A percentile compares a stretch with the other conserved stretches of the same genome.
Evolutionary conservation across 2,113 vertebrate genomes (phyloP).

Genomic region (Tringa solitaria): DNA sequence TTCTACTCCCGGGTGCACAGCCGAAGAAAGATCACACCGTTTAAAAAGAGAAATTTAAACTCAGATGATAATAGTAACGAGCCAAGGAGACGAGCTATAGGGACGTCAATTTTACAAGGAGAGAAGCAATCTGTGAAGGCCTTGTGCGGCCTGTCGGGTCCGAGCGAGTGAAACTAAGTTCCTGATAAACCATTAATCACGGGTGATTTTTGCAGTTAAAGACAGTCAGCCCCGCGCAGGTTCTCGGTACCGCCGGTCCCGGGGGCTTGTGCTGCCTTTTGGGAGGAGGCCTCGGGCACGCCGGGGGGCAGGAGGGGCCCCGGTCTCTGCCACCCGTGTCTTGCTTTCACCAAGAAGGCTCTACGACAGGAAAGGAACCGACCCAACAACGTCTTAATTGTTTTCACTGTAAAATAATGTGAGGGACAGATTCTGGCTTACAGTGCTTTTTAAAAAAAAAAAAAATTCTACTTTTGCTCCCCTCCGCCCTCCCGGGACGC

Average conservation of each 20-base stretch:
- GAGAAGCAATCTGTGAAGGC: slow-evolving; percentile 36
- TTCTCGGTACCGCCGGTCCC: neutral
- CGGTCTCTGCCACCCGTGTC: neutral
- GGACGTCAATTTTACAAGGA: neutral
- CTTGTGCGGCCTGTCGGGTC: neutral
- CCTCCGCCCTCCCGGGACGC: accelerated
- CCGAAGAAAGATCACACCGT: slow-evolving; percentile 18
- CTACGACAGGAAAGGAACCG: neutral
- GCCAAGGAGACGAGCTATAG: neutral
- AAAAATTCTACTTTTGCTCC: no score
- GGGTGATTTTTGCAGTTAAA: neutral
- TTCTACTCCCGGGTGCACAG: neutral
- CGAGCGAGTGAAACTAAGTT: neutral
- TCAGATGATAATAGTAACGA: slow-evolving; percentile 48
- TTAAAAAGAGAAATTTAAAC: slow-evolving; percentile 49
- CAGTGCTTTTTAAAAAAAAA: neutral
- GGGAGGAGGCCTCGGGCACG: neutral
- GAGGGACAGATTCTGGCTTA: neutral
- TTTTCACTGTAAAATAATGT: neutral
- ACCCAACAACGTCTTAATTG: no score
- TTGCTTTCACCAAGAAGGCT: neutral
- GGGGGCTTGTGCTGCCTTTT: neutral
- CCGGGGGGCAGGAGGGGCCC: neutral
- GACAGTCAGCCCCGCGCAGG: neutral
- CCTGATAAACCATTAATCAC: slow-evolving; percentile 6